These are phyloP conservation scores for Hippocampus barbouri DNA, from an alignment of 2,113 vertebrate genomes.

Conservation along the genomic window DNA sequence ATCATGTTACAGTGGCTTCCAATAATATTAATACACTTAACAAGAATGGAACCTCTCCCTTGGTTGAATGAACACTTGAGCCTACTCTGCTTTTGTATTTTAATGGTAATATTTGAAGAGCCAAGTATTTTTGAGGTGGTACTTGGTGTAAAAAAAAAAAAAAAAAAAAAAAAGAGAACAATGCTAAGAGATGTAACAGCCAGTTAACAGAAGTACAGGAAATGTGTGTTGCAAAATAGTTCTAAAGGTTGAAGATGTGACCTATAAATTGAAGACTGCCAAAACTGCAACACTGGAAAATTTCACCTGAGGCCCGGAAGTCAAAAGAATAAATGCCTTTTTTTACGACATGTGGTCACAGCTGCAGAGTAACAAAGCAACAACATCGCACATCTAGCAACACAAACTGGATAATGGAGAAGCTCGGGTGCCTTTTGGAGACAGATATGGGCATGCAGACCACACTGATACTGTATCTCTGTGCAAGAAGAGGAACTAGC, in stretches of 20 bases:
- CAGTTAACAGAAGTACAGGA: background rate
- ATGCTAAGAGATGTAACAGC: background rate
- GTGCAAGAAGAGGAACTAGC: background rate
- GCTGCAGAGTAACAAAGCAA: background rate
- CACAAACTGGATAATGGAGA: background rate
- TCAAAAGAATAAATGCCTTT: background rate
- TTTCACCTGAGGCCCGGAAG: background rate
- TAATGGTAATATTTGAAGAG: background rate
- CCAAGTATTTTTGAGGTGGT: background rate
- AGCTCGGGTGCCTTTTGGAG: background rate
- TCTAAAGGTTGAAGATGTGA: background rate
- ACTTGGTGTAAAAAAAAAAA: background rate
- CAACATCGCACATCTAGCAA: background rate
- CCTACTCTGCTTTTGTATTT: background rate
- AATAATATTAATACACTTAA: too few species aligned
- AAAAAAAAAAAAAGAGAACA: background rate
- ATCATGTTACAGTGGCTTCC: too few species aligned
- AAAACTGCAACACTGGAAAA: background rate
- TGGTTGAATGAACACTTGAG: background rate
- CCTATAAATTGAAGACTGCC: background rate
- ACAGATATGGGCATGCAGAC: background rate
- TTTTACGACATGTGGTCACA: background rate
- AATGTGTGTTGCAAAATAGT: background rate
- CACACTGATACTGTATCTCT: background rate
- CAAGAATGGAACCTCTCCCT: background rate